Conservation (phyloP, 2,888 invertebrate genomes). For the Blomia tropicalis region DNA sequence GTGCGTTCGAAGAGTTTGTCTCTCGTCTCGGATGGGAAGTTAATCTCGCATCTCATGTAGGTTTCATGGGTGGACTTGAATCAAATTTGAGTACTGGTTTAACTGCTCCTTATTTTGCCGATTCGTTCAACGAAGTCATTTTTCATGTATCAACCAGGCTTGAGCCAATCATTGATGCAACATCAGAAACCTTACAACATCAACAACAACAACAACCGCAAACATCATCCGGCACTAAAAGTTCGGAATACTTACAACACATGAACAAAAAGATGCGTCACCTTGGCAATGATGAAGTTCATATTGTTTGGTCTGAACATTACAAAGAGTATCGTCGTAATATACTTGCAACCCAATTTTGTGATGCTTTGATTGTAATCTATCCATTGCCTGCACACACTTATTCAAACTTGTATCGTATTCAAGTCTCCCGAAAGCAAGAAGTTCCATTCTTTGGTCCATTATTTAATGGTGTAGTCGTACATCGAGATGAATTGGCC, state of each 20-base stretch:
- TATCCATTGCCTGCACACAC: slow-evolving; percentile 55
- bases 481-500: slow-evolving; percentile 55
- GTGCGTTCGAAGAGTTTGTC: slow-evolving; percentile 63
- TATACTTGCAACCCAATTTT: slow-evolving; percentile 96
- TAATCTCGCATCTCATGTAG: slow-evolving; percentile 68
- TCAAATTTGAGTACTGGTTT: slow-evolving; percentile 50
- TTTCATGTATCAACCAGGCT: slow-evolving; percentile 96
- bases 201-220: not conserved
- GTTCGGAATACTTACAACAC: slow-evolving; percentile 29
- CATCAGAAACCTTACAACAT: not conserved
- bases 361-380: slow-evolving; percentile 89
- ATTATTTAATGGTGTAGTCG: slow-evolving; percentile 75
- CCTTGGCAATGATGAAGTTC: slow-evolving; percentile 93
- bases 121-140: slow-evolving; percentile 78
- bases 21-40: slow-evolving; percentile 43
- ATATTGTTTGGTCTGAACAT: slow-evolving; percentile 98
- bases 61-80: slow-evolving; percentile 42
- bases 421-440: slow-evolving; percentile 25
- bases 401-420: slow-evolving; percentile 22
- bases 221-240: too few species aligned
- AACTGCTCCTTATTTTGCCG: slow-evolving; percentile 85
- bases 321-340: slow-evolving; percentile 82
- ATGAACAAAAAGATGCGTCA: slow-evolving; percentile 55
- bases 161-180: slow-evolving; percentile 53
- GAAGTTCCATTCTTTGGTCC: slow-evolving; percentile 83